Evolutionary conservation across 30 jellyfish, hydroid and myxozoan genomes (phyloP), one percentile per base, ranked within the genome.

Genomic region (Calvadosia cruxmelitensis): DNA sequence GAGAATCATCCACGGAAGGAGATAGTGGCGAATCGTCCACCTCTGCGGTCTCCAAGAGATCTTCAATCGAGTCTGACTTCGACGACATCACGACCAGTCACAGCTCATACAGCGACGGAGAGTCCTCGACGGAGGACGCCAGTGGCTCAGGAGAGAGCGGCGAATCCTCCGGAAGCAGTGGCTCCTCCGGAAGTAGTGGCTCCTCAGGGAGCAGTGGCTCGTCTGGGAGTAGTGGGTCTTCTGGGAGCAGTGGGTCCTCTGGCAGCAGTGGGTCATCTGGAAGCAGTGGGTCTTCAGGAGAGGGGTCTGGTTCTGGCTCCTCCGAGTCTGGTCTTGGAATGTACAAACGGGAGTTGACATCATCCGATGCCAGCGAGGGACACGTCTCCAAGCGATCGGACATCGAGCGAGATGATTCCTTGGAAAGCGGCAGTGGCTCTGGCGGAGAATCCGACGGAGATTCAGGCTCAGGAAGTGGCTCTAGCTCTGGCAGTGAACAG

Each of bases 181-280:
- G 57, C 10, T 42, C 57, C 20, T 42, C 57, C 20, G 57, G 57
- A 20, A 42, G 57, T 42, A 42, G 57, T 20, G 57, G 57, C 10
- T 42, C 57, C 10, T 42, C 57, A 10, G 57, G 57, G n/a, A n/a
- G n/a, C n/a, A n/a, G n/a, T n/a, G n/a, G n/a, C n/a, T n/a, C n/a
- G n/a, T n/a, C n/a, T n/a, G n/a, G n/a, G n/a, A n/a, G n/a, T n/a
- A 67, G 76, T 34, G 76, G 74, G 66, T 65, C 74, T 32, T 24
- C 33, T 13, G 69, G 32, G 69, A 28, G 32, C 26, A 28, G 33
- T 57, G 69, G 32, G 13, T 20, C 69, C 26, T 57, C 69, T 28
- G 74, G 74, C 20, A 42, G 57, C 20, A 42, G 57, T 42, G 57
- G 57, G 20, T 42, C 57, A 5, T 42, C 57, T 42, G 57, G 57